phyloP scores from a whole-genome alignment of 2,888 invertebrate species.

The Thelaira solivaga region DNA sequence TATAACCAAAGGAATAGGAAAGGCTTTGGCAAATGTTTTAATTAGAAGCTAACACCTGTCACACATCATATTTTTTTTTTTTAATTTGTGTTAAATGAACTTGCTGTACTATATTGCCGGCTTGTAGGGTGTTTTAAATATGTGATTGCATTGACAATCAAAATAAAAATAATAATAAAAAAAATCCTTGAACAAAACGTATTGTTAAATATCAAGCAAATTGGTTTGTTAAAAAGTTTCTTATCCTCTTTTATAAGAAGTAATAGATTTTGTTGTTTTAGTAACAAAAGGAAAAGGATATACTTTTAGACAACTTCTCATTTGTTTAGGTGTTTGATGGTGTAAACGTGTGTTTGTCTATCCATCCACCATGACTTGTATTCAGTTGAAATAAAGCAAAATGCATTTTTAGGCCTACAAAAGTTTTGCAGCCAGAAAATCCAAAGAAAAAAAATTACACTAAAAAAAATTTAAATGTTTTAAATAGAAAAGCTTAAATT shows the following conservation, averaged over 20 bases:
- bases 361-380: constrained; percentile 29
- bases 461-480: background rate
- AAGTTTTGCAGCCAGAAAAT: background rate
- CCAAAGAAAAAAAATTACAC: constrained; percentile 1
- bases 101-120: background rate
- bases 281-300: constrained; percentile 31
- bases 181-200: constrained; percentile 30
- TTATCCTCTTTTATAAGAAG: constrained; percentile 41
- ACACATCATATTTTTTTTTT: too few species aligned
- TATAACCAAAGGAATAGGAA: too few species aligned
- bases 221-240: constrained; percentile 52
- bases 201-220: constrained; percentile 46
- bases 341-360: too few species aligned
- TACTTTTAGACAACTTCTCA: constrained; percentile 43
- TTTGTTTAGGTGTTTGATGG: constrained; percentile 31
- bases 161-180: background rate
- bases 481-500: background rate
- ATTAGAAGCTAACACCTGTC: too few species aligned
- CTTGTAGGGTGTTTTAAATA: constrained; percentile 1
- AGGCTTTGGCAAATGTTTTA: too few species aligned
- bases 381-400: background rate
- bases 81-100: too few species aligned
- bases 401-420: constrained; percentile 38
- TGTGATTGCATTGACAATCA: constrained; percentile 8
- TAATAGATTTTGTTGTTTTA: constrained; percentile 50